A percentile compares a stretch with the other conserved stretches of the same genome.
These are phyloP conservation scores for Sylvilagus floridanus DNA, from an alignment of 2,797 vertebrate species.

Conservation along the genomic window DNA sequence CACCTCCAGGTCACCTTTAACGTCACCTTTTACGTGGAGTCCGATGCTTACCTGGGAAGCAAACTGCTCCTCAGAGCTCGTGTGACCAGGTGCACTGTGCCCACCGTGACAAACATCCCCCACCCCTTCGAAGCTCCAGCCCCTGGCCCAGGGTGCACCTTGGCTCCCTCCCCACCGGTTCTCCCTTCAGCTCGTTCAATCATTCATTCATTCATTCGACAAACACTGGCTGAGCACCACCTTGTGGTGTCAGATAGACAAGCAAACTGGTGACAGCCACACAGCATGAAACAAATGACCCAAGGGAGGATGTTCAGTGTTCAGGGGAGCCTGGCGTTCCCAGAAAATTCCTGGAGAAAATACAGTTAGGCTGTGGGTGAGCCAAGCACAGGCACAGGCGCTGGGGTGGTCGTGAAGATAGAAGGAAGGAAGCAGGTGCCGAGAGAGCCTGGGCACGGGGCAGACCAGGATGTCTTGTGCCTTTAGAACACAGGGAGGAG, in stretches of 20 bases:
- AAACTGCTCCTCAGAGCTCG: slow-evolving; percentile 87
- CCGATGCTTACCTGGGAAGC: slow-evolving; percentile 83
- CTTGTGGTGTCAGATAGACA: neutral
- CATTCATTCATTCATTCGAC: neutral
- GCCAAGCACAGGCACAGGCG: neutral
- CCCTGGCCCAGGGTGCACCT: neutral
- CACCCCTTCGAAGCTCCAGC: neutral
- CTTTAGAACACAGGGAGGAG: too few relatives aligned
- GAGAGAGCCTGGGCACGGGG: neutral
- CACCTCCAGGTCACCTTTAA: slow-evolving; percentile 87
- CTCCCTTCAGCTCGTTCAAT: neutral
- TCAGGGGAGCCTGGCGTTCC: neutral
- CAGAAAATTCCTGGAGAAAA: slow-evolving; percentile 16
- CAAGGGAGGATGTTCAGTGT: neutral
- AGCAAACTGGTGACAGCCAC: neutral
- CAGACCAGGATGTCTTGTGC: neutral
- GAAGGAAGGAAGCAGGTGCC: neutral
- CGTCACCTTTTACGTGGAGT: slow-evolving; percentile 88
- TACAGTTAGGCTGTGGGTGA: neutral
- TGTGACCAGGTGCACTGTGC: slow-evolving; percentile 88
- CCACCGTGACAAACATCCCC: neutral
- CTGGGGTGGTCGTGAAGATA: neutral
- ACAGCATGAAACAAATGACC: neutral
- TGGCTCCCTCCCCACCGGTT: neutral
- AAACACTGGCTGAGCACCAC: neutral